phyloP scores from a whole-genome alignment of 2,888 invertebrate genomes.

The Ectemnius cavifrons region DNA sequence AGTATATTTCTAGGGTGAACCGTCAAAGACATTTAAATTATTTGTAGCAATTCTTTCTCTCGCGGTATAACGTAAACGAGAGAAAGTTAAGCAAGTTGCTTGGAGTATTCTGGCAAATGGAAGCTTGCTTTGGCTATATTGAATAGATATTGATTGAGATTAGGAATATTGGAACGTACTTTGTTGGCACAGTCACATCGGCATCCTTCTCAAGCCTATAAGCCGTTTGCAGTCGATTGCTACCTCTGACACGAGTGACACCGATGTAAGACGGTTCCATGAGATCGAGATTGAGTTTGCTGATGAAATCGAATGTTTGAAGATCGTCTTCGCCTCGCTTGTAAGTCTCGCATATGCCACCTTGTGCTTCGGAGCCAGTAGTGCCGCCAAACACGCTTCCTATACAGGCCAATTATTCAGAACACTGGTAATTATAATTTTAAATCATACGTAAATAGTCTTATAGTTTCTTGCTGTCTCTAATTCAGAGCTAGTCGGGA shows the following conservation, averaged over 20 bases:
- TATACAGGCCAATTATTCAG: constrained; percentile 13
- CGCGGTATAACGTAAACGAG: neutral
- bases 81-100: no score
- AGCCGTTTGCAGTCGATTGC: constrained; percentile 88
- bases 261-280: constrained; percentile 82
- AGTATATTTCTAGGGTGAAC: constrained; percentile 83
- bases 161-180: constrained; percentile 78
- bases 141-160: neutral
- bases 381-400: constrained; percentile 51
- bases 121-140: no score
- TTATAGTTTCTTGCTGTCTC: no score
- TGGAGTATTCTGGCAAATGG: no score
- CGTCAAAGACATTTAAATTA: constrained; percentile 4
- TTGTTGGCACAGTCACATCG: constrained; percentile 86
- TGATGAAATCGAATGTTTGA: constrained; percentile 90
- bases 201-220: constrained; percentile 87
- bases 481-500: no score
- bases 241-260: constrained; percentile 86
- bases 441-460: no score
- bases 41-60: neutral
- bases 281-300: constrained; percentile 85
- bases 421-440: neutral
- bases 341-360: constrained; percentile 80
- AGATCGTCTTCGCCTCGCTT: constrained; percentile 88
- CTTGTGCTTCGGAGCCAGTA: constrained; percentile 43